phyloP scores from a whole-genome alignment of 2,888 invertebrate genomes.

The Notodonta ziczac region DNA sequence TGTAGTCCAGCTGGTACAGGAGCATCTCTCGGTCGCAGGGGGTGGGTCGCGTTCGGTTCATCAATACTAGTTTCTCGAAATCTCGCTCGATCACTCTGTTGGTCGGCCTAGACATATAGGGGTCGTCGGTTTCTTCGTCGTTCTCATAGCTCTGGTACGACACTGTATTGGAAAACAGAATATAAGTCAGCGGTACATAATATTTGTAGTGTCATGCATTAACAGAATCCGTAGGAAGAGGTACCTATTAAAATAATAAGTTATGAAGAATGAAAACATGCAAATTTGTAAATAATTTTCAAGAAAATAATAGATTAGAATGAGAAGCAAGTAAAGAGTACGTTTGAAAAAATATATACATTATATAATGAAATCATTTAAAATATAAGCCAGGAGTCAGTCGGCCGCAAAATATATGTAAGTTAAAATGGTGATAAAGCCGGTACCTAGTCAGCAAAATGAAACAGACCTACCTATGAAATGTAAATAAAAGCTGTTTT shows the following conservation, averaged over 20 bases:
- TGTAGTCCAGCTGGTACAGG: slow-evolving; percentile 81
- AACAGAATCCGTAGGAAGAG: slow-evolving; percentile 12
- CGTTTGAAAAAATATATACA: not conserved
- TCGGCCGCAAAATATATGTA: too few species aligned
- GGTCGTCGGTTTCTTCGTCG: slow-evolving; percentile 76
- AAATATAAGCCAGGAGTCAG: too few species aligned
- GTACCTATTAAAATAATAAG: not conserved
- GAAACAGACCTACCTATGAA: not conserved
- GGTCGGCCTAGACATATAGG: slow-evolving; percentile 66
- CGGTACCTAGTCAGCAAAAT: not conserved
- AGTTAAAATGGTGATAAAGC: not conserved
- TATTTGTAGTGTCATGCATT: slow-evolving; percentile 27
- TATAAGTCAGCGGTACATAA: slow-evolving; percentile 7
- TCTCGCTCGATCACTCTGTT: slow-evolving; percentile 79
- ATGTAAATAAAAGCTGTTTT: too few species aligned
- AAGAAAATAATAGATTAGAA: not conserved
- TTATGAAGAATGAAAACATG: not conserved
- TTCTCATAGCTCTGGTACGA: slow-evolving; percentile 77
- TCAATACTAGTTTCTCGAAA: slow-evolving; percentile 86
- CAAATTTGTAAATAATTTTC: not conserved
- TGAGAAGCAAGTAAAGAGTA: not conserved
- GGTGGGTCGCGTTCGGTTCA: slow-evolving; percentile 91
- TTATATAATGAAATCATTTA: too few species aligned
- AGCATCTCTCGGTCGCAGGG: slow-evolving; percentile 92
- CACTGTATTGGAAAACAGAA: slow-evolving; percentile 45